Percentiles rank a stretch among this genome's conserved stretches.
Evolutionary conservation across 2,113 vertebrate species (phyloP).

Genomic region (Scatophagus argus): DNA sequence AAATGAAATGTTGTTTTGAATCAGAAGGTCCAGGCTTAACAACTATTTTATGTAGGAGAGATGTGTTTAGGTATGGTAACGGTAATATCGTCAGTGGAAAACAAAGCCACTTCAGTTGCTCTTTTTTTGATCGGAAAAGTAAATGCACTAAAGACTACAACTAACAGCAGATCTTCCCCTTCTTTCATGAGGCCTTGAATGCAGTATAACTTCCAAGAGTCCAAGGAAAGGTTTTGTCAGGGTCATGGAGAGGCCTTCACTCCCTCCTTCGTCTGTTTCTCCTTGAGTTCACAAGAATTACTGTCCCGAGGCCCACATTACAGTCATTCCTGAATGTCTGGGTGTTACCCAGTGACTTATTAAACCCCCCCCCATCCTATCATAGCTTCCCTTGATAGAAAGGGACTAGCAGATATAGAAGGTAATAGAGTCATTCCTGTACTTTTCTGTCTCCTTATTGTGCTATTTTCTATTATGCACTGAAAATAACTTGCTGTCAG

Average conservation of each 20-base stretch:
- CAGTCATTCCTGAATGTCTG: slow-evolving; percentile 73
- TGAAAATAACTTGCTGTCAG: slow-evolving; percentile 15
- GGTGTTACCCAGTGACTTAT: slow-evolving; percentile 61
- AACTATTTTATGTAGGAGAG: neutral
- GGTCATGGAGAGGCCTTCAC: slow-evolving; percentile 79
- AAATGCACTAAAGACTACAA: neutral
- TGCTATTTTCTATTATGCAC: slow-evolving; percentile 4
- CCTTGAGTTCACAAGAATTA: slow-evolving; percentile 68
- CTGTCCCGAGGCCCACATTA: slow-evolving; percentile 71
- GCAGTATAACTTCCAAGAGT: slow-evolving; percentile 14
- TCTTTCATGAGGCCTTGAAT: slow-evolving; percentile 33
- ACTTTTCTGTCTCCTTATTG: neutral
- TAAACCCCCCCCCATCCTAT: too few species aligned
- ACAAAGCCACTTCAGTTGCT: neutral
- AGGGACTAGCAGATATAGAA: neutral
- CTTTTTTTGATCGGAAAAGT: neutral
- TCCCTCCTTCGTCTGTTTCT: slow-evolving; percentile 68
- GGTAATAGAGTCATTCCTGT: neutral
- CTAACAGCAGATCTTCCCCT: neutral
- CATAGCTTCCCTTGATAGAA: slow-evolving; percentile 13
- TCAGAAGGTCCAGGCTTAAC: slow-evolving; percentile 17
- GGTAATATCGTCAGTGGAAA: slow-evolving; percentile 1
- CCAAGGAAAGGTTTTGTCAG: slow-evolving; percentile 43
- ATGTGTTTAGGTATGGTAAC: slow-evolving; percentile 34
- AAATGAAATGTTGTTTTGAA: slow-evolving; percentile 24